A percentile compares a stretch with the other conserved stretches of the same genome.
These are phyloP conservation scores for Cephalopterus ornatus DNA, from an alignment of 2,113 vertebrate genomes.

Conservation along the genomic window DNA sequence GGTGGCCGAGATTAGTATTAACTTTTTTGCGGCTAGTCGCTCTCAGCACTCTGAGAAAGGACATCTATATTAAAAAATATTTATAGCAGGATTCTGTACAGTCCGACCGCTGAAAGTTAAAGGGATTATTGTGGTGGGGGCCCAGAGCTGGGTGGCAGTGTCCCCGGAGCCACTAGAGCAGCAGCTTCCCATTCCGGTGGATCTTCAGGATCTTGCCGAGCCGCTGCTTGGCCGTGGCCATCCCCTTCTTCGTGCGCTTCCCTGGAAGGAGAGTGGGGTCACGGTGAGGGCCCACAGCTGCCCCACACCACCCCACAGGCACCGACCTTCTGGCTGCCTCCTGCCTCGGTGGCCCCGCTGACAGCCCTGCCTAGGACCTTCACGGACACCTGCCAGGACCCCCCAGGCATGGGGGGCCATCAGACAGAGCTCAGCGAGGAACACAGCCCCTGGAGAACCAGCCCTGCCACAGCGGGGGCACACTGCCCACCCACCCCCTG, in stretches of 20 bases:
- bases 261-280: constrained; percentile 72
- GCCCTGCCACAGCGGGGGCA: rapidly evolving
- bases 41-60: constrained; percentile 80
- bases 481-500: neutral
- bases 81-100: constrained; percentile 89
- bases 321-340: neutral
- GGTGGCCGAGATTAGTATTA: constrained; percentile 62
- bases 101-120: constrained; percentile 91
- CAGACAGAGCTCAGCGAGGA: too few species aligned
- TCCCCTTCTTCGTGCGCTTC: constrained; percentile 98
- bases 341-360: rapidly evolving
- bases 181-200: constrained; percentile 96
- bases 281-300: neutral
- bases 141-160: constrained; percentile 75
- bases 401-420: neutral
- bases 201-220: constrained; percentile 99
- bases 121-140: constrained; percentile 78
- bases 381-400: neutral
- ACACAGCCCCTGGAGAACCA: neutral
- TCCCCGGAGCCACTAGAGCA: constrained; percentile 79
- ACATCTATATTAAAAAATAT: constrained; percentile 90
- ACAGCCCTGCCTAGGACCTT: neutral
- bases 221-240: constrained; percentile 99
- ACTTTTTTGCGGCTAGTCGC: constrained; percentile 72
- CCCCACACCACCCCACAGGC: neutral